A percentile compares a stretch with the other conserved stretches of the same genome.
phyloP scores from a whole-genome alignment of 1,140 invertebrate genomes.

The Gonatopus flavifemur region DNA sequence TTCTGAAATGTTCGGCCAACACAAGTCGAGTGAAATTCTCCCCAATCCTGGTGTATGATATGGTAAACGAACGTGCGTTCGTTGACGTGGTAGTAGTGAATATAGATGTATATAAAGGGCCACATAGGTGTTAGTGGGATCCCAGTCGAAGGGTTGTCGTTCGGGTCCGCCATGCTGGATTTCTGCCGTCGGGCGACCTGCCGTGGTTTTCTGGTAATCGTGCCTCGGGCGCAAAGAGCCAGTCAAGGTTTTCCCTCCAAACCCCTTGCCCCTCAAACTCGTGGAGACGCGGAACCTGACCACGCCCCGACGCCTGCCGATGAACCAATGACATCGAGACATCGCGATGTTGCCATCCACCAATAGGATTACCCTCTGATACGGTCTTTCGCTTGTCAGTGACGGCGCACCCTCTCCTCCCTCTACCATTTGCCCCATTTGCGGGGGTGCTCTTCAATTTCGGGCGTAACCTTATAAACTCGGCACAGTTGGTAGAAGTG shows the following conservation, averaged over 20 bases:
- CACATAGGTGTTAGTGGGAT: constrained; percentile 16
- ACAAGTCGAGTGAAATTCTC: neutral
- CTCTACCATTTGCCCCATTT: constrained; percentile 3
- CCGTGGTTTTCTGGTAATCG: constrained; percentile 38
- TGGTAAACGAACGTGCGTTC: neutral
- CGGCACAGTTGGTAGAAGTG: too few species aligned
- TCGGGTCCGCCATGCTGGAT: constrained; percentile 46
- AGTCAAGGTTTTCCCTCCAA: constrained; percentile 6
- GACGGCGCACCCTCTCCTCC: constrained; percentile 21
- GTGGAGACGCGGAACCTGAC: constrained; percentile 17
- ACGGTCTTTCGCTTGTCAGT: constrained; percentile 58
- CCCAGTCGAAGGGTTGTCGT: constrained; percentile 14
- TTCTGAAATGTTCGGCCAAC: too few species aligned
- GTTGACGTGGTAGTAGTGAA: constrained; percentile 4
- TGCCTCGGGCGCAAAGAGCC: constrained; percentile 35
- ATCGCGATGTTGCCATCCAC: constrained; percentile 55
- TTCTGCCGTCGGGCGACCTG: constrained; percentile 23
- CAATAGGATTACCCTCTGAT: constrained; percentile 61
- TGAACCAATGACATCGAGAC: constrained; percentile 50
- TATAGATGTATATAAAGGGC: neutral
- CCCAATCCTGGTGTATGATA: too few species aligned
- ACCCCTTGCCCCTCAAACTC: too few species aligned
- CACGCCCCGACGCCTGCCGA: constrained; percentile 41
- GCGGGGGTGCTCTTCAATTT: constrained; percentile 35
- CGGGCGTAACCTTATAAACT: constrained; percentile 33